Evolutionary conservation across 2,888 invertebrate genomes (phyloP).

Genomic region (Oscheius myriophilus): DNA sequence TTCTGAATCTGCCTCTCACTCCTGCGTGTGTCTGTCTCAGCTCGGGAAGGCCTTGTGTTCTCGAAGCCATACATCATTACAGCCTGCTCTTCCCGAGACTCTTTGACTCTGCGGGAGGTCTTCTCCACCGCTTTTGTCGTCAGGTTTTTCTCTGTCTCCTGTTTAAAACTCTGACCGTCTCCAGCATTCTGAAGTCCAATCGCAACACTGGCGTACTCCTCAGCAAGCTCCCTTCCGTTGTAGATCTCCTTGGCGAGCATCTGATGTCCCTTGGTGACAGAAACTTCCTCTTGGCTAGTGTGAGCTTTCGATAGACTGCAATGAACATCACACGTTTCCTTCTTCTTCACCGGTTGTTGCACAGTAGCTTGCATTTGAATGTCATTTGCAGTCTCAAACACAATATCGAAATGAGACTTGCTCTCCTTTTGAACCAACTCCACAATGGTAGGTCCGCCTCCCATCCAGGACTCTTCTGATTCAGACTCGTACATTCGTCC

Average conservation of each 20-base stretch:
- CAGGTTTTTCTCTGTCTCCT: slow-evolving; percentile 38
- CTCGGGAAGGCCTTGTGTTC: slow-evolving; percentile 36
- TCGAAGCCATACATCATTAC: slow-evolving; percentile 61
- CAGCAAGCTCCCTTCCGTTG: slow-evolving; percentile 26
- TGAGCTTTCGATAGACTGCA: slow-evolving; percentile 34
- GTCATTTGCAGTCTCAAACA: slow-evolving; percentile 60
- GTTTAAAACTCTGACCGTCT: slow-evolving; percentile 22
- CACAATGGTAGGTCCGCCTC: slow-evolving; percentile 55
- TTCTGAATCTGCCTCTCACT: slow-evolving; percentile 36
- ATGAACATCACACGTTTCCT: slow-evolving; percentile 41
- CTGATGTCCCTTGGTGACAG: slow-evolving; percentile 3
- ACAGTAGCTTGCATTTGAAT: slow-evolving; percentile 33
- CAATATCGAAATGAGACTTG: slow-evolving; percentile 62
- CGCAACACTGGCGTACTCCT: slow-evolving; percentile 33
- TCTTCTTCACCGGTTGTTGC: slow-evolving; percentile 44
- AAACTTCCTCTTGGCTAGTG: slow-evolving; percentile 16
- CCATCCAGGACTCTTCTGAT: slow-evolving; percentile 47
- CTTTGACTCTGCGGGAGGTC: slow-evolving; percentile 39
- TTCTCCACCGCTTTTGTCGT: slow-evolving; percentile 37
- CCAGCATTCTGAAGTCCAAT: slow-evolving; percentile 33
- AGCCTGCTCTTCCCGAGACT: slow-evolving; percentile 52
- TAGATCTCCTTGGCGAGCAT: slow-evolving; percentile 31
- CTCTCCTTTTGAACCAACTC: slow-evolving; percentile 65
- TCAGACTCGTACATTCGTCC: slow-evolving; percentile 50
- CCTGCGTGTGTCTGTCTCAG: slow-evolving; percentile 33